These are phyloP conservation scores for Proctacanthus coquilletti DNA, from an alignment of 1,140 invertebrate genomes.

Conservation along the genomic window DNA sequence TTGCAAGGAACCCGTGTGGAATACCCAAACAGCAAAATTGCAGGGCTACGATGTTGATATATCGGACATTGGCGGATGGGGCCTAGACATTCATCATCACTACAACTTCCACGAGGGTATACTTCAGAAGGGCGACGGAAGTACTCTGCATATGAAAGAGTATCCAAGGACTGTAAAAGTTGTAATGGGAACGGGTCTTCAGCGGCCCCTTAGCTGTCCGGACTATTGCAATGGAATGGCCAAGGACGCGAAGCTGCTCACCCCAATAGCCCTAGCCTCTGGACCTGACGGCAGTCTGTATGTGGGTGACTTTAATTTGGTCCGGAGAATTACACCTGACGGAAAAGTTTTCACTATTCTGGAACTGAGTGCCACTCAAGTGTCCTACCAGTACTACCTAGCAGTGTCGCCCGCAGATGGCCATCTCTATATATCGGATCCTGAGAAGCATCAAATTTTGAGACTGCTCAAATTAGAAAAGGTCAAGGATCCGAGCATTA, in stretches of 20 bases:
- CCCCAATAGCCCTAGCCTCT: conserved; percentile 82
- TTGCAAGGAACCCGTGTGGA: conserved; percentile 80
- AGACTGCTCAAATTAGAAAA: conserved; percentile 56
- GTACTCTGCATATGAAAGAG: conserved; percentile 81
- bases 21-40: conserved; percentile 79
- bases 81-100: conserved; percentile 92
- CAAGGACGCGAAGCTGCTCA: conserved; percentile 70
- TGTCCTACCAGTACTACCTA: conserved; percentile 89
- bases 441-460: conserved; percentile 77
- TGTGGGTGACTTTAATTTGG: conserved; percentile 92
- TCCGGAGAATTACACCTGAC: conserved; percentile 80
- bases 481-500: conserved; percentile 64
- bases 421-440: conserved; percentile 89
- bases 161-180: conserved; percentile 79
- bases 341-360: conserved; percentile 84
- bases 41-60: conserved; percentile 96
- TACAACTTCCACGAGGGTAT: conserved; percentile 97
- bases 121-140: conserved; percentile 90
- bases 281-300: conserved; percentile 93
- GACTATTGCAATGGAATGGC: conserved; percentile 73
- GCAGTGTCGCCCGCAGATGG: conserved; percentile 90
- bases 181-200: conserved; percentile 87
- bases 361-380: conserved; percentile 81
- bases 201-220: conserved; percentile 55
- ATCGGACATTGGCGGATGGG: conserved; percentile 94